A percentile compares a stretch with the other conserved stretches of the same genome.
These are phyloP conservation scores for Crambe crambe DNA, from an alignment of 37 sponge, comb jelly and placozoan species.

Conservation along the genomic window DNA sequence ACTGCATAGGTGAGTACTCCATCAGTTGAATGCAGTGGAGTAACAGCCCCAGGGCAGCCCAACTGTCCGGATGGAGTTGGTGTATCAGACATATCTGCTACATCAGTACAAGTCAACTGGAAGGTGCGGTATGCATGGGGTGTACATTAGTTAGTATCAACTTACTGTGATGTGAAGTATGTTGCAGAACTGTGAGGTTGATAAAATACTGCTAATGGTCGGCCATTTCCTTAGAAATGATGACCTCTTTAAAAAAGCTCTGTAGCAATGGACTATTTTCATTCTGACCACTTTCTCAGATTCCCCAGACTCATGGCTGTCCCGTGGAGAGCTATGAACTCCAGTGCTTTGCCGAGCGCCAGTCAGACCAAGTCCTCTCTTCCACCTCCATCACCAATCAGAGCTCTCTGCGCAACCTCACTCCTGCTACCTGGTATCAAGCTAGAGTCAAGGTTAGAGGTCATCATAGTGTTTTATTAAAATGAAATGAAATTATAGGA, in stretches of 20 bases:
- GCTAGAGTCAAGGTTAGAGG: constrained; percentile 44
- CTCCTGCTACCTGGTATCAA: constrained; percentile 28
- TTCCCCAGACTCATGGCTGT: constrained; percentile 19
- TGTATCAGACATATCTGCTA: constrained; percentile 15
- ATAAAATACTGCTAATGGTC: background rate
- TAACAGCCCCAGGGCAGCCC: constrained; percentile 55
- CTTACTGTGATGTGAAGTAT: background rate
- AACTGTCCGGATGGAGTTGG: constrained; percentile 22
- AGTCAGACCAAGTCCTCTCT: background rate
- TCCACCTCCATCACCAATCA: background rate
- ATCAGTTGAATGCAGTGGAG: background rate
- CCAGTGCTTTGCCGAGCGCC: constrained; percentile 9
- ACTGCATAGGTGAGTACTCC: constrained; percentile 19
- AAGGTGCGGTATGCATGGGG: constrained; percentile 45
- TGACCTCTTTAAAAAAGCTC: no score
- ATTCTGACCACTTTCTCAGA: no score
- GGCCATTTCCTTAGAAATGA: background rate
- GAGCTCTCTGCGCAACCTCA: constrained; percentile 18
- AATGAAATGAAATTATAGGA: no score
- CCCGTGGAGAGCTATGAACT: constrained; percentile 31
- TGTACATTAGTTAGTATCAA: no score
- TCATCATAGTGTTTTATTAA: no score
- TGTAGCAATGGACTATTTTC: no score
- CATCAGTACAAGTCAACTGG: constrained; percentile 37
- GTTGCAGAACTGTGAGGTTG: no score